Base-by-base conservation (phyloP, 2,888 invertebrate species). In the Andrena chrysosceles region DNA sequence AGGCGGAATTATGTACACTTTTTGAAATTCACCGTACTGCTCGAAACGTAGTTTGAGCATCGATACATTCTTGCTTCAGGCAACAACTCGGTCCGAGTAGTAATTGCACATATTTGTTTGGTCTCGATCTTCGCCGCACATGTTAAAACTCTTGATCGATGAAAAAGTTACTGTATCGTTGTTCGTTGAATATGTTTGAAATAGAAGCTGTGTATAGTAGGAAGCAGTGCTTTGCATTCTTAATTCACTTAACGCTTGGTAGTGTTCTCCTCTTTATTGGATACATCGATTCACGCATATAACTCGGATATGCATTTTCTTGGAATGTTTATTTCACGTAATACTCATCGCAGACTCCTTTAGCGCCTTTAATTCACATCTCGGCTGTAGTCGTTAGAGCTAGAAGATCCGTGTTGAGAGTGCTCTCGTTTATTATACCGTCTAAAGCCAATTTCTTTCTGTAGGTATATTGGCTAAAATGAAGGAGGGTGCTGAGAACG, bases 401-500 rank as follows among this genome's bases (percentile, higher is more conserved):
- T 83, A 75, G 71, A 69, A 75, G 83, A 71, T 68, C 71, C 62
- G 56, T 64, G 67, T 83, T 48, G 6, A 54, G 69, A 63, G 5
- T 10, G 42, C 20, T 10, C 10, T 52, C 7, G 23, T 42, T 71
- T 62, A 60, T 54, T 52, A 49, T 56, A 23, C 26, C 67, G 20
- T 83, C 77, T 88, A 89, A 85, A 89, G 66, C 69, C 42, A 70
- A 76, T 89, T 89, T 89, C 68, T 93, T 93, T 90, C 93, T 93
- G 35, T 94, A 97, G 98, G 98, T 93, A 97, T 99, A 92, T 95
- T 99, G 90, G 98, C 98, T 76, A 99, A 98, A 95, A 98, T 99
- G 96, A 99, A 99, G 95, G 99, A 99, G 93, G 98, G 98, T 67
- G 99, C 99, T 0, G 99, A 99, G 94, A 98, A 96, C 87, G 97